Evolutionary conservation across 2,113 vertebrate genomes (phyloP), one percentile per base, ranked within the genome.

Genomic region (Bubo bubo): DNA sequence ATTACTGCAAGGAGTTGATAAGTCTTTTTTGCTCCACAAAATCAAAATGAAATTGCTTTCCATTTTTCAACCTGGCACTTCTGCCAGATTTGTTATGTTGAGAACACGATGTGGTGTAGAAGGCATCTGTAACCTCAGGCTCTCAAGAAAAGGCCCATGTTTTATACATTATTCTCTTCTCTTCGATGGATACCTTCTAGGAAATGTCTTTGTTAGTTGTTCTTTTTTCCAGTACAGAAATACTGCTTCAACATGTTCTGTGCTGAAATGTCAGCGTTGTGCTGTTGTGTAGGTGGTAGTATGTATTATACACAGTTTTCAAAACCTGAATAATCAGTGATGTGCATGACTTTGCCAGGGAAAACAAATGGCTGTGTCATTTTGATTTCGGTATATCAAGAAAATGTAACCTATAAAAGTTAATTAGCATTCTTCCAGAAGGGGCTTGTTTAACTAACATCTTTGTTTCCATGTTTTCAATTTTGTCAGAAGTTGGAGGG

Each of bases 341-440:
- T 95, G 94, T 97, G 93, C 93, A 93, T 95, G 93, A 88, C 94
- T 97, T 97, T 97, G 93, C 95, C 94, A 97, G 95, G 93, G 95
- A 97, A 97, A 97, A 97, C 93, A 96, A 97, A 97, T 97, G 96
- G 91, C 91, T 97, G 94, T 97, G 94, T 97, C 95, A 95, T 94
- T 96, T 95, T 95, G 94, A 97, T 96, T 96, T 97, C 34, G n/a
- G 88, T 94, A 94, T 90, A 94, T 90, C 95, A 91, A 96, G 95
- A 96, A 95, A 95, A 95, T 93, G 91, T 96, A 97, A 95, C 94
- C 96, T 96, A 97, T 96, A 95, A 94, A 97, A 96, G 89, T 95
- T 95, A 95, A 96, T 97, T 97, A 96, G 88, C 90, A 97, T 97
- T 97, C 93, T 95, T 95, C 90, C 96, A 94, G 93, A 97, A 96